Base-by-base conservation (phyloP, 1,140 invertebrate genomes). In the Rhopalosiphum maidis region DNA sequence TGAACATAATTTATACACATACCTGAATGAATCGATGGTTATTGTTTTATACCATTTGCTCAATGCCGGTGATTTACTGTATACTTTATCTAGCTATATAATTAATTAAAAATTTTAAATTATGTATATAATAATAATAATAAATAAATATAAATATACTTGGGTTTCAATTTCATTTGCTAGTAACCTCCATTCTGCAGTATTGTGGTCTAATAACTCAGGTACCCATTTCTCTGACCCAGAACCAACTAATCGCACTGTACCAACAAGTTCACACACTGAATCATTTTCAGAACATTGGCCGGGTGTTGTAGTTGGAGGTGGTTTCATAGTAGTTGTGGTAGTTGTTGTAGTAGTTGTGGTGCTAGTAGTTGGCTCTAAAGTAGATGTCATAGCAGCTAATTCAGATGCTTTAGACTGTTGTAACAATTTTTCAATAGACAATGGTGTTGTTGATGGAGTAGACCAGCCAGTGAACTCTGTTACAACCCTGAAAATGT, bases 381-480 rank as follows among this genome's bases (percentile, higher is more conserved):
- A 95, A 9, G 95, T 95, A 77, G 94, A 94, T 1, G 94, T 94
- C 0, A 95, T 94, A 3, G 95, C 95, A 0, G 95, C 95, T 35
- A 96, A 96, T 0, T 96, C 96, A 0, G 97, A 96, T 30, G 96
- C 96, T 94, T 96, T 96, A 55, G 97, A 97, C n/a, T 96, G 96
- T 94, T 97, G 97, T 82, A 98, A 94, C 1, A 98, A 95, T 95
- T 97, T 97, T 94, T 98, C 97, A 83, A 98, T 97, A 0, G 97
- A 98, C 89, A 98, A 97, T 15, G 97, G 97, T 0, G 97, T 98
- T 0, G 98, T 98, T 2, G 97, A 97, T 9, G 97, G 96, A 15
- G 97, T 97, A 23, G 98, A 97, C 98, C 98, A 98, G 35, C 98
- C 98, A 22, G 97, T 98, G 94, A 98, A 98, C 95, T 98, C 97